Evolutionary conservation across 2,113 vertebrate species (phyloP).

Genomic region (Forbesichthys agassizii): DNA sequence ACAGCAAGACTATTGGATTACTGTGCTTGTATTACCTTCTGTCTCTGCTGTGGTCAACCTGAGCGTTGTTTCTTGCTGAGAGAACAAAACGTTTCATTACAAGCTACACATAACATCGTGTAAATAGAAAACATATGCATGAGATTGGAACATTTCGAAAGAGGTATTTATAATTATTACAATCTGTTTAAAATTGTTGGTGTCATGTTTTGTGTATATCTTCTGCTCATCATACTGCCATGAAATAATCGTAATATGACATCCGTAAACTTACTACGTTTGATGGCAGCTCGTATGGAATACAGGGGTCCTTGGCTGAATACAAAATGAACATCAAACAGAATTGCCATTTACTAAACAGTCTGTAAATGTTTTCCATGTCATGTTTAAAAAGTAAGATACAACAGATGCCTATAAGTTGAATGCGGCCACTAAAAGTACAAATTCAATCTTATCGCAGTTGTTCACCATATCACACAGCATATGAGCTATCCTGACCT

Average conservation of each 20-base stretch:
- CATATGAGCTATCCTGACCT: no score
- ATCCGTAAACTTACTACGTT: slow-evolving; percentile 84
- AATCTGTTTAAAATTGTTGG: no score
- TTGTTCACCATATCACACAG: no score
- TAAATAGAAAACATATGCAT: no score
- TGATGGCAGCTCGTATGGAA: slow-evolving; percentile 89
- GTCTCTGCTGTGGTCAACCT: slow-evolving; percentile 81
- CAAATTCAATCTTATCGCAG: no score
- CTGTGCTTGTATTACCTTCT: slow-evolving; percentile 78
- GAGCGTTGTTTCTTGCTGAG: slow-evolving; percentile 77
- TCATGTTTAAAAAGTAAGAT: no score
- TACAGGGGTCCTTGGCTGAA: slow-evolving; percentile 88
- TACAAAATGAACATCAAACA: slow-evolving; percentile 33
- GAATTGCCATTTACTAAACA: slow-evolving; percentile 8
- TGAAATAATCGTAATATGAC: not conserved
- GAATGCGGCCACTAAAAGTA: no score
- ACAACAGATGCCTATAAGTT: no score
- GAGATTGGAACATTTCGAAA: no score
- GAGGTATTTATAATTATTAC: no score
- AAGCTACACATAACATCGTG: no score
- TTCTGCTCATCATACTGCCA: not conserved
- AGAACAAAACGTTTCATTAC: slow-evolving; percentile 1
- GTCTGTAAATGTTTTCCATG: no score
- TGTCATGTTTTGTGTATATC: not conserved
- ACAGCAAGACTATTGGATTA: not conserved